A percentile compares a stretch with the other conserved stretches of the same genome.
phyloP scores from a whole-genome alignment of 2,113 vertebrate genomes.

The Nerophis lumbriciformis region DNA sequence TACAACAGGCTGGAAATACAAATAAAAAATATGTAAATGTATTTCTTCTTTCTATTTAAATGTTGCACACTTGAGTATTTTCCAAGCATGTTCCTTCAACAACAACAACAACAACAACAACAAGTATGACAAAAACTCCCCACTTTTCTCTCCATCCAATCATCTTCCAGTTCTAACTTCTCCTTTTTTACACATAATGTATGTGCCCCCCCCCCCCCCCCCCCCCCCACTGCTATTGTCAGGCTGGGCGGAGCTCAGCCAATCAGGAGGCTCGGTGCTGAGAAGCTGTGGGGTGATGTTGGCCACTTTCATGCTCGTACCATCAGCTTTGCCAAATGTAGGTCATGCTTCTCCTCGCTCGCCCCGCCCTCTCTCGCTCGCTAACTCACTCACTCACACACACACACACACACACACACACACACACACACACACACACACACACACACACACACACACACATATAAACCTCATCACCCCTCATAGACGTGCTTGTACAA shows the following conservation, averaged over 20 bases:
- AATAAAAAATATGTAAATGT: too few relatives aligned
- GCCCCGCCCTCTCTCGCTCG: conserved; percentile 23
- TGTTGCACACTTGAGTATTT: too few relatives aligned
- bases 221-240: conserved; percentile 65
- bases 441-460: conserved; percentile 4
- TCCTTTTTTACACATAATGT: conserved; percentile 49
- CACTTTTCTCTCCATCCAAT: conserved; percentile 22
- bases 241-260: conserved; percentile 65
- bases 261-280: conserved; percentile 60
- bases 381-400: not conserved
- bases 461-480: conserved; percentile 38
- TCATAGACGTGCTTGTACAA: conserved; percentile 13
- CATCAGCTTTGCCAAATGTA: conserved; percentile 74
- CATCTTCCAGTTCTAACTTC: conserved; percentile 35
- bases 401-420: conserved; percentile 4
- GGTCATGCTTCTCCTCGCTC: conserved; percentile 66
- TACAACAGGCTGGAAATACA: too few relatives aligned
- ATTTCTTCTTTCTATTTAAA: too few relatives aligned
- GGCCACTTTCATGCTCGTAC: conserved; percentile 73
- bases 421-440: not conserved
- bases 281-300: conserved; percentile 69
- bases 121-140: not conserved
- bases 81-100: too few relatives aligned
- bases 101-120: too few relatives aligned
- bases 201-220: conserved; percentile 53